Conservation (phyloP, 1,140 invertebrate species). For the Eubasilissa regina region DNA sequence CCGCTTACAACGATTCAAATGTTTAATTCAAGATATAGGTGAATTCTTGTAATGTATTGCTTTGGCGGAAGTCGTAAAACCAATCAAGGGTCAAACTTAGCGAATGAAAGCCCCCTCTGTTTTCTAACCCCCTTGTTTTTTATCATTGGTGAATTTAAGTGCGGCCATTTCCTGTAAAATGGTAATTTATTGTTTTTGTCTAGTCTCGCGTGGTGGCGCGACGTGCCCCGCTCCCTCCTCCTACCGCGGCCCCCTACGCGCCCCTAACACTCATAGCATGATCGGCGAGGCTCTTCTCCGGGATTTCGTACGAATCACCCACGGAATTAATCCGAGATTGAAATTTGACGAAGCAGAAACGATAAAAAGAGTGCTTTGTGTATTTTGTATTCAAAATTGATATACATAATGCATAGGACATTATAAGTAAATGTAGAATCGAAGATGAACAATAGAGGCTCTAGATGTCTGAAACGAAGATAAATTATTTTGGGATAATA, state of each 20-base stretch:
- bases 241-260: not conserved
- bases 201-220: constrained; percentile 29
- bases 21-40: too few relatives aligned
- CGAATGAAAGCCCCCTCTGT: constrained; percentile 42
- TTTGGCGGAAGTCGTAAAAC: constrained; percentile 58
- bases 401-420: constrained; percentile 29
- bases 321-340: constrained; percentile 35
- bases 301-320: not conserved
- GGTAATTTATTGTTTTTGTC: constrained; percentile 59
- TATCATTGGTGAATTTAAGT: constrained; percentile 60
- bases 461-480: not conserved
- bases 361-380: constrained; percentile 20
- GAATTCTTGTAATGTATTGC: not conserved
- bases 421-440: not conserved
- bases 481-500: too few relatives aligned
- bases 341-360: constrained; percentile 29
- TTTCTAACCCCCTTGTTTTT: constrained; percentile 45
- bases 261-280: not conserved
- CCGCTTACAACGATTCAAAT: too few relatives aligned
- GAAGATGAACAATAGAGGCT: constrained; percentile 11
- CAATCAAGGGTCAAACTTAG: constrained; percentile 55
- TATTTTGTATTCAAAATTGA: constrained; percentile 4
- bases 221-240: constrained; percentile 5
- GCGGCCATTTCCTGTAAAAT: constrained; percentile 60
- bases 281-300: not conserved